Conservation (phyloP, 2,113 vertebrate species). For the Chunga burmeisteri region DNA sequence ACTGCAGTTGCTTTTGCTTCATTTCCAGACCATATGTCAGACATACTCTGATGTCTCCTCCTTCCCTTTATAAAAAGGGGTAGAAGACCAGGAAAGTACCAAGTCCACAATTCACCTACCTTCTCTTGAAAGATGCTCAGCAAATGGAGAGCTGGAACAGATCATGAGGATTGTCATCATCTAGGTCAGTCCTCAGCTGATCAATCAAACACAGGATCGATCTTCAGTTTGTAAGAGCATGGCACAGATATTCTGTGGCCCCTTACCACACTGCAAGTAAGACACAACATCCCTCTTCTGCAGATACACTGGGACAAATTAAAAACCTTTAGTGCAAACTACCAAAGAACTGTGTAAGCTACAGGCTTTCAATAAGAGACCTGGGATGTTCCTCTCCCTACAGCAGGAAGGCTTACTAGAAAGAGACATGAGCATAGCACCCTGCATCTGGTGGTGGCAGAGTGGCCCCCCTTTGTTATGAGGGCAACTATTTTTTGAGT, state of each 20-base stretch:
- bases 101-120: neutral
- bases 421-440: neutral
- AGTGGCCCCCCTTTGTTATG: neutral
- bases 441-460: neutral
- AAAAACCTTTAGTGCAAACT: neutral
- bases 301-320: neutral
- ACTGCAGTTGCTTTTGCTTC: neutral
- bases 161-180: neutral
- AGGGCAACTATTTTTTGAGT: neutral
- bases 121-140: neutral
- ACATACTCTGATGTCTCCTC: neutral
- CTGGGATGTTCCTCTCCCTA: neutral
- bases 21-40: neutral
- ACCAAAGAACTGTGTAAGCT: neutral
- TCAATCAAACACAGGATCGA: neutral
- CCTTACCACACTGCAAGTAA: neutral
- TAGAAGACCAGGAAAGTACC: neutral
- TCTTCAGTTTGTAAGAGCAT: neutral
- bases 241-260: neutral
- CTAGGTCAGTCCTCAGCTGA: neutral
- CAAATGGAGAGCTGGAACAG: neutral
- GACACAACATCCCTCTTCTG: neutral
- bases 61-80: neutral
- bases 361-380: neutral
- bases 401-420: neutral